Percentiles rank a stretch among this genome's conserved stretches.
phyloP scores from a whole-genome alignment of 2,113 vertebrate genomes.

The Cynopterus brachyotis region DNA sequence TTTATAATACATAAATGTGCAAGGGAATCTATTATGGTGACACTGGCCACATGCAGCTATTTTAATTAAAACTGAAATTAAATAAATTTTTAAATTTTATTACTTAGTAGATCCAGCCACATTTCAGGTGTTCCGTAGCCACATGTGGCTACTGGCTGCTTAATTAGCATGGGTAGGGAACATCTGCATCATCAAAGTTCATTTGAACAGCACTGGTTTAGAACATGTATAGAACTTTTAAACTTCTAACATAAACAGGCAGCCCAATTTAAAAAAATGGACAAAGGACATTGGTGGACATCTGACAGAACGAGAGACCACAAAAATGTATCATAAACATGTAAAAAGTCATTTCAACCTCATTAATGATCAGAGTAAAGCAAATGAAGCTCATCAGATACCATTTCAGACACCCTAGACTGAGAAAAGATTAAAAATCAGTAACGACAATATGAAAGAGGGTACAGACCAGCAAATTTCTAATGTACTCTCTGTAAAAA shows the following conservation, averaged over 20 bases:
- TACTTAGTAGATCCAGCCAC: neutral
- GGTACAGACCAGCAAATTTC: neutral
- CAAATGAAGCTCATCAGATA: neutral
- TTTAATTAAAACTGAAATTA: neutral
- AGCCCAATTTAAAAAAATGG: neutral
- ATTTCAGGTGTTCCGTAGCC: neutral
- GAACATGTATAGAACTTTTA: neutral
- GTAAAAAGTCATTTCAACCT: neutral
- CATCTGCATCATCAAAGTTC: neutral
- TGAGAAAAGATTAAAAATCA: neutral
- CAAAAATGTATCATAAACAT: neutral
- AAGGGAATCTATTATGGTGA: neutral
- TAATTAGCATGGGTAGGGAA: neutral
- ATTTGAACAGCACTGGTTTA: neutral
- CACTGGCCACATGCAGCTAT: neutral
- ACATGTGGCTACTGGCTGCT: neutral
- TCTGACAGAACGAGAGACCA: neutral
- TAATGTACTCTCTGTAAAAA: neutral
- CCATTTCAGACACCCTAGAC: neutral
- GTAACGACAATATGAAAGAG: neutral
- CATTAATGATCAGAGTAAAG: neutral
- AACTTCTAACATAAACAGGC: neutral
- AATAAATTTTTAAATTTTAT: neutral
- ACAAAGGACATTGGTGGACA: neutral
- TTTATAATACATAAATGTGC: neutral